Percentiles rank a stretch among this genome's conserved stretches.
Conservation (phyloP, 2,113 vertebrate species). For the Nothobranchius furzeri region DNA sequence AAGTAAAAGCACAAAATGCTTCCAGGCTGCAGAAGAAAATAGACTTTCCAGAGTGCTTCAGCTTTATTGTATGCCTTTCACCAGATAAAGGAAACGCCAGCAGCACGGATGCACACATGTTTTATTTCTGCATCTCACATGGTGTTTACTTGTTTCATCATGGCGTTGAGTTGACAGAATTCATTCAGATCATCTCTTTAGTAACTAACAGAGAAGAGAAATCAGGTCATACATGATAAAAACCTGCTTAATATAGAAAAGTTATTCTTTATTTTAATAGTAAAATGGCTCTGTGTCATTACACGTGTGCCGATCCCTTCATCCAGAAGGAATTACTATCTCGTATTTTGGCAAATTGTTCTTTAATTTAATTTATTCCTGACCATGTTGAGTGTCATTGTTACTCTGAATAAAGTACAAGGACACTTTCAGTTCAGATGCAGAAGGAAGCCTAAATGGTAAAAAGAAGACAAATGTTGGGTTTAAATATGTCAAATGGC, state of each 20-base stretch:
- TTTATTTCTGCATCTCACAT: neutral
- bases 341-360: neutral
- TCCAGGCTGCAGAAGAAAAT: constrained; percentile 27
- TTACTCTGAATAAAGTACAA: neutral
- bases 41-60: neutral
- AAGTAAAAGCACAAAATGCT: constrained; percentile 17
- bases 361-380: constrained; percentile 1
- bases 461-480: constrained; percentile 1
- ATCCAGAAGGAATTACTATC: too few species aligned
- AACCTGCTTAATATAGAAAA: neutral
- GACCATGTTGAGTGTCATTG: neutral
- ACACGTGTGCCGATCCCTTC: neutral
- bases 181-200: constrained; percentile 1
- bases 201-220: neutral
- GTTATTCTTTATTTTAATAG: neutral
- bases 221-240: neutral
- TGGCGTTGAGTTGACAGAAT: constrained; percentile 1
- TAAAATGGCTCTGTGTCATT: neutral
- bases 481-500: constrained; percentile 12
- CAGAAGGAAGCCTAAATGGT: constrained; percentile 1
- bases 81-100: constrained; percentile 12
- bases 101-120: constrained; percentile 10
- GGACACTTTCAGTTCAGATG: neutral
- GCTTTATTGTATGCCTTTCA: constrained; percentile 6
- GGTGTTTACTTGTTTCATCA: neutral